Evolutionary conservation across 2,888 invertebrate genomes (phyloP), one percentile per base, ranked within the genome.

Genomic region (Tridacna gigas): DNA sequence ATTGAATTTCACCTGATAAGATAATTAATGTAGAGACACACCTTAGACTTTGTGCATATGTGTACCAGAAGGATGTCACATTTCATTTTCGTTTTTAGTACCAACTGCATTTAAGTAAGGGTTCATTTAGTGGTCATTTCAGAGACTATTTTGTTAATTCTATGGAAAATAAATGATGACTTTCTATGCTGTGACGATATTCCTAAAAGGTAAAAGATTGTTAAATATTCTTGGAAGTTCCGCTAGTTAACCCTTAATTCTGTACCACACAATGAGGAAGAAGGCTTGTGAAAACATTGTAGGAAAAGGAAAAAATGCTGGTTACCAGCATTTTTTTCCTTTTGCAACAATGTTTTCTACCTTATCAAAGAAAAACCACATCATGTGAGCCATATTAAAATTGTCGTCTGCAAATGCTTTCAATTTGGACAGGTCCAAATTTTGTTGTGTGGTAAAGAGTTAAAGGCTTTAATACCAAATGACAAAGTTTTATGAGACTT

Each of bases 151-250:
- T 66, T 66, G 26, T 66, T 7, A 4, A 37, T 37, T 37, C 2
- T 4, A 69, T 45, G 69, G n/a, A 45, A 63, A 69, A 47, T 20
- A n/a, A 66, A 77, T 47, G 48, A 86, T 86, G 86, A 86, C 86
- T 45, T 86, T 69, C 45, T 86, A 83, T 82, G 81, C 77, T 74
- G 77, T 86, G 13, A 86, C 86, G 15, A 80, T 86, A 69, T 86
- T 79, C 77, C 60, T 86, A 4, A 86, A 86, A 37, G 77, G 37
- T 51, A n/a, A 78, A 15, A 56, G 5, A 20, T 56, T 56, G 12
- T 51, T 51, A 51, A 11, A 51, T 11, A 11, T 51, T 51, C 15
- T 51, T 51, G 15, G 51, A 51, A 51, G 51, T 51, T 11, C 11
- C 51, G 15, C 12, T 15, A 51, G 51, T 51, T 51, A 15, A 51